Base-by-base conservation (phyloP, 2,888 invertebrate genomes). In the Cephus sareptanus region DNA sequence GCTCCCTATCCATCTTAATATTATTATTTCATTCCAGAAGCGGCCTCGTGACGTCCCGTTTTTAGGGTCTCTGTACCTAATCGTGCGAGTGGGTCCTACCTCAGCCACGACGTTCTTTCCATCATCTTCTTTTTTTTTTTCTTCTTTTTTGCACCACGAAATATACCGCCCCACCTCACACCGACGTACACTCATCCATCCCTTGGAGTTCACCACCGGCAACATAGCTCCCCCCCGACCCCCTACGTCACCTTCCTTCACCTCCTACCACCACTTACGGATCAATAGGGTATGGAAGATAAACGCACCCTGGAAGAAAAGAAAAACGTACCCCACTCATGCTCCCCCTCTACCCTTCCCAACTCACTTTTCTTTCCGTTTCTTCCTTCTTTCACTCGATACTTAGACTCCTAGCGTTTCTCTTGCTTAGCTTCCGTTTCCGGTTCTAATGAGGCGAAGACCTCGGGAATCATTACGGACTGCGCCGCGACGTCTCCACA, bases 241-340 rank as follows among this genome's bases (percentile, higher is more conserved):
- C 82, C 85, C 84, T 82, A 82, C 80, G 80, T 78, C 82, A 82
- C 83, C 86, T 85, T 84, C 83, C 70, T 81, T 77, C 34, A 70
- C 76, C 81, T 85, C 86, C 78, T 81, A 85, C 89, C 89, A 87
- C 88, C 88, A 89, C 89, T 88, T 88, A 88, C 88, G 88, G 90
- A 90, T 90, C 90, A 90, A 90, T 90, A 90, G 90, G 86, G 87
- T 89, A 89, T 89, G 88, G 89, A 89, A 90, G 88, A 90, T 90
- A 89, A 90, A 90, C 89, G 89, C 84, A 86, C 82, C 83, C 82
- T 83, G 35, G 40, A n/a, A 37, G 71, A 34, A 31, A 37, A 71
- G 71, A 35, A 40, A 37, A 71, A 15, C 83, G 79, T 78, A 79
- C 79, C 78, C 82, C 80, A 81, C 82, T 82, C 76, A 79, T 79